Percentiles rank a stretch among this genome's conserved stretches.
Evolutionary conservation across 2,113 vertebrate genomes (phyloP).

Genomic region (Stegostoma tigrinum): DNA sequence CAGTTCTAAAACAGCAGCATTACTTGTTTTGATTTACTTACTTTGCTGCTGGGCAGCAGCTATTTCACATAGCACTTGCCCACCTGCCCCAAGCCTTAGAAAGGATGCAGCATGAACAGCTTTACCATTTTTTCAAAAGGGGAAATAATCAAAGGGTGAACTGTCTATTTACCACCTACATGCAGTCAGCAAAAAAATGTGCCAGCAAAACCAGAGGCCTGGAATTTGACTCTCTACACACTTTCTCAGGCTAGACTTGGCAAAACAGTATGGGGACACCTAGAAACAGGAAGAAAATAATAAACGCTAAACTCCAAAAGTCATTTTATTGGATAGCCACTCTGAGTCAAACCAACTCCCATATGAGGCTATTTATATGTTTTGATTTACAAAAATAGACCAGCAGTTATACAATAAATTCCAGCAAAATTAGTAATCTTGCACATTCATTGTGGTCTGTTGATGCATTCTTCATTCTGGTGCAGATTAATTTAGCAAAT

Average conservation of each 20-base stretch:
- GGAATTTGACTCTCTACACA: neutral
- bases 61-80: neutral
- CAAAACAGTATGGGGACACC: neutral
- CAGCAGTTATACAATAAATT: slow-evolving; percentile 12
- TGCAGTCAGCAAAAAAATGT: neutral
- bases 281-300: neutral
- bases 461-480: slow-evolving; percentile 6
- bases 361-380: slow-evolving; percentile 3
- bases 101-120: neutral
- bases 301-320: neutral
- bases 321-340: neutral
- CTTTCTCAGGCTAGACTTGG: neutral
- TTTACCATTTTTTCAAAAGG: neutral
- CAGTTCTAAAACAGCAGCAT: neutral
- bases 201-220: neutral
- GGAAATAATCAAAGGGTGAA: neutral
- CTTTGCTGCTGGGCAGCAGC: neutral
- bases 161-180: neutral
- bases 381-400: neutral
- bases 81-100: neutral
- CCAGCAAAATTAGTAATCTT: slow-evolving; percentile 10
- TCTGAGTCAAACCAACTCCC: neutral
- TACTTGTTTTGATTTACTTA: neutral
- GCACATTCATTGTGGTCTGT: slow-evolving; percentile 1
- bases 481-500: slow-evolving; percentile 24